Conservation (phyloP, 2,888 invertebrate genomes). For the Sphaerophoria taeniata region DNA sequence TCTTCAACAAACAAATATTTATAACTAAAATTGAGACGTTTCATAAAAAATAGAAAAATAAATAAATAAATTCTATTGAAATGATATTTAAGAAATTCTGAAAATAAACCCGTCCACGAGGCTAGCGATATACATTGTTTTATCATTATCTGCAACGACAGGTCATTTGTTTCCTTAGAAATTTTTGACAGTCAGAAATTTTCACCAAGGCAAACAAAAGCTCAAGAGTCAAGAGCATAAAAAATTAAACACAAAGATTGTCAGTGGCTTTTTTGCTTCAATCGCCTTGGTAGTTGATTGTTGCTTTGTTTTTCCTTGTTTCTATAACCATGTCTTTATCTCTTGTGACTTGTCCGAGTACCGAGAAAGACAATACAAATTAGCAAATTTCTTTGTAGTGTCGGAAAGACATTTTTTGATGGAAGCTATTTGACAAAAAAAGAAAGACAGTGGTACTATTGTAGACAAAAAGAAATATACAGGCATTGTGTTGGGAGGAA, state of each 20-base stretch:
- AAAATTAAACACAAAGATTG: conserved; percentile 3
- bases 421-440: neutral
- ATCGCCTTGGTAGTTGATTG: neutral
- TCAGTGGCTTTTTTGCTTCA: conserved; percentile 2
- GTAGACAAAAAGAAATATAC: conserved; percentile 1
- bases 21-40: neutral
- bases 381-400: conserved; percentile 41
- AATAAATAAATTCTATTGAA: neutral
- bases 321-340: neutral
- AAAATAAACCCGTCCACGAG: neutral
- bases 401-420: conserved; percentile 13
- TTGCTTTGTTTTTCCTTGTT: neutral
- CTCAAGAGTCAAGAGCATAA: conserved; percentile 6
- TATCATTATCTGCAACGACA: conserved; percentile 30
- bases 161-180: conserved; percentile 41
- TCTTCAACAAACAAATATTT: conserved; percentile 2
- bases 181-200: conserved; percentile 2
- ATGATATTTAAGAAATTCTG: neutral
- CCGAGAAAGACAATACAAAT: conserved; percentile 41
- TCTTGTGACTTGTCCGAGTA: conserved; percentile 21
- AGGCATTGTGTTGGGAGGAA: no score
- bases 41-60: neutral
- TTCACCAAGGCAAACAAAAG: neutral
- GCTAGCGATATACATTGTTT: neutral
- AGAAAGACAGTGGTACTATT: neutral